Percentiles rank a stretch among this genome's conserved stretches.
These are phyloP conservation scores for Brachyopa scutellaris DNA, from an alignment of 2,888 invertebrate genomes.

Conservation along the genomic window DNA sequence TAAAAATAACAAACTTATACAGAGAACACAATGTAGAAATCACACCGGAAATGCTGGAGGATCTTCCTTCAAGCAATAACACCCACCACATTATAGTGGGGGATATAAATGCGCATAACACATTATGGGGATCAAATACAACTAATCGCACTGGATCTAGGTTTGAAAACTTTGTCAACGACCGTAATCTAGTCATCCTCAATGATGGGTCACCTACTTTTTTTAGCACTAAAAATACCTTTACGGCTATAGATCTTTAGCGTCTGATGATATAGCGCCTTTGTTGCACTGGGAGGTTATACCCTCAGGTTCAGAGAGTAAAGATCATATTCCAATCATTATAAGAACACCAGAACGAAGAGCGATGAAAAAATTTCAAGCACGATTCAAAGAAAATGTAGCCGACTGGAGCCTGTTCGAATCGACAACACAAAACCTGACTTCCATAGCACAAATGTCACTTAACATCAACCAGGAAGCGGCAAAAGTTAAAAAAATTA, in stretches of 20 bases:
- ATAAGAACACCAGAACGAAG: neutral
- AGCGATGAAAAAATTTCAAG: neutral
- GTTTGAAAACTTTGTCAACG: constrained; percentile 7
- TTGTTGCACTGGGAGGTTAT: neutral
- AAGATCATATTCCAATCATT: constrained; percentile 16
- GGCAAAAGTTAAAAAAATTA: constrained; percentile 30
- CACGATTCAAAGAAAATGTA: constrained; percentile 2
- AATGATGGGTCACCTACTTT: constrained; percentile 21
- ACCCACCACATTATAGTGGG: constrained; percentile 10
- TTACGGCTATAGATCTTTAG: neutral
- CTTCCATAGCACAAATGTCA: neutral
- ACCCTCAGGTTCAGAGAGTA: neutral
- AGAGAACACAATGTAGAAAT: constrained; percentile 1
- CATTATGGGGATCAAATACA: constrained; percentile 3
- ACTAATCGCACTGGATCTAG: neutral
- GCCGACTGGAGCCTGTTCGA: constrained; percentile 2
- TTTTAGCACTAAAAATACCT: constrained; percentile 11
- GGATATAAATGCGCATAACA: neutral
- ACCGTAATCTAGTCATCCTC: too few relatives aligned
- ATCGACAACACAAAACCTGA: neutral
- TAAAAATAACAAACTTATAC: constrained; percentile 1
- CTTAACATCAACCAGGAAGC: constrained; percentile 25
- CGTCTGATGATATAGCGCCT: too few relatives aligned
- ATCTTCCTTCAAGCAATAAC: neutral
- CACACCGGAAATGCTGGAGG: neutral